Evolutionary conservation across 92 coral and sea anemone species (phyloP), one percentile per base, ranked within the genome.

Genomic region (Zoanthus sociatus): DNA sequence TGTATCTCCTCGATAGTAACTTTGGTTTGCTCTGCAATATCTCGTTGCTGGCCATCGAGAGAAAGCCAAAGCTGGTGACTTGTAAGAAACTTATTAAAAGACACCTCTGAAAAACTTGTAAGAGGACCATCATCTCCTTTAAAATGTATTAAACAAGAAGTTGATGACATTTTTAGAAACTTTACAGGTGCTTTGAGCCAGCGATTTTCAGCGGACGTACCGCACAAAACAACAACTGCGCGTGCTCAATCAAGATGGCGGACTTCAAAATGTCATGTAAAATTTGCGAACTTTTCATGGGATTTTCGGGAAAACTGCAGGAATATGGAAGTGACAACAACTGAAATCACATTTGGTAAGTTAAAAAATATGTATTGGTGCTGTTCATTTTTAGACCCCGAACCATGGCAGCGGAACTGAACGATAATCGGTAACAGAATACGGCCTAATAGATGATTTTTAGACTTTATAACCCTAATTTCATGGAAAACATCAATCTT

Each of bases 21-120:
- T 68, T 84, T 74, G 54, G 74, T 87, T 77, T 77, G 54, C 78
- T 87, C 90, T 31, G 90, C 90, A 87, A 87, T 77, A 69, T 78
- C 44, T 78, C 84, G 84, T 78, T 78, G 46, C 71, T 78, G 84
- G 67, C 84, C 84, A 78, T 55, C 84, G 67, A 78, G 71, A 61
- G 68, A 61, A 61, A 61, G 26, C 68, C 68, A 16, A 61, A 16
- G 68, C 20, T 61, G 68, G 26, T 61, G 68, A 61, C 68, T 61
- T 61, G 18, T 3, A 17, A 61, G 26, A 61, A 61, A 15, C 68
- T 78, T 47, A 55, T 78, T 18, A 17, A 78, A 78, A 78, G 84
- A 78, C 16, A 78, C 68, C 63, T 47, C 84, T 55, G 47, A 78
- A 55, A 78, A 78, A 78, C 33, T 21, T 78, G 84, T 55, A 54